Evolutionary conservation across 2,888 invertebrate genomes (phyloP), one percentile per base, ranked within the genome.

Genomic region (Hemithea aestivaria): DNA sequence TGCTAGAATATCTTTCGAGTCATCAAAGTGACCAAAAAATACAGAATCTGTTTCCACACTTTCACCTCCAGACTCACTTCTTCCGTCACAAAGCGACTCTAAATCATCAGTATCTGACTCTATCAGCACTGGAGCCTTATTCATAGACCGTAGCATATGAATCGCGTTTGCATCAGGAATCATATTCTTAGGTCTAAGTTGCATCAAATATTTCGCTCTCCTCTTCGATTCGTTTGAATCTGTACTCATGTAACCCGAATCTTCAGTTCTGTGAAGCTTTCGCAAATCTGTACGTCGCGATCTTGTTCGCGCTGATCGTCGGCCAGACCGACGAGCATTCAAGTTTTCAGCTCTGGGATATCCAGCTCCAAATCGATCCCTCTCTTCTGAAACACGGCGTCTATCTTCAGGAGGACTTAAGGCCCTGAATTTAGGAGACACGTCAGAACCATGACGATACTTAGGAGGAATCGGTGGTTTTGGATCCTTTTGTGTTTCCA

Each of bases 1-100:
- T 10, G 76, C 76, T 6, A 81, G 69, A 49, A 85, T 64, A 50
- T 83, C 77, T 33, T 82, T 83, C 0, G 85, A 73, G 40, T 87
- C 85, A 27, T 85, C 82, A 54, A 91, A 91, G 66, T 92, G 92
- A 4, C 93, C 94, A 61, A 94, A 95, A 66, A 95, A 93, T 7
- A 95, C 95, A 7, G 95, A 95, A 74, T 95, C 94, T 0, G 95
- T 95, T 62, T 94, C 95, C 1, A 95, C 89, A 73, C 95, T 95
- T 66, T 95, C 95, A 1, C 93, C 95, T 0, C 95, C 95, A 11
- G 95, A 95, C 70, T 95, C 95, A 65, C 95, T 94, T 48, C 92
- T 91, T 6, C 93, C 95, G 54, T 94, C 94, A 27, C 92, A 92
- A 34, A 92, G 81, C 12, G 93, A 93, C 62, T 94, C 94, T 39